phyloP scores from a whole-genome alignment of 2,797 vertebrate genomes.

The Myripristis murdjan region DNA sequence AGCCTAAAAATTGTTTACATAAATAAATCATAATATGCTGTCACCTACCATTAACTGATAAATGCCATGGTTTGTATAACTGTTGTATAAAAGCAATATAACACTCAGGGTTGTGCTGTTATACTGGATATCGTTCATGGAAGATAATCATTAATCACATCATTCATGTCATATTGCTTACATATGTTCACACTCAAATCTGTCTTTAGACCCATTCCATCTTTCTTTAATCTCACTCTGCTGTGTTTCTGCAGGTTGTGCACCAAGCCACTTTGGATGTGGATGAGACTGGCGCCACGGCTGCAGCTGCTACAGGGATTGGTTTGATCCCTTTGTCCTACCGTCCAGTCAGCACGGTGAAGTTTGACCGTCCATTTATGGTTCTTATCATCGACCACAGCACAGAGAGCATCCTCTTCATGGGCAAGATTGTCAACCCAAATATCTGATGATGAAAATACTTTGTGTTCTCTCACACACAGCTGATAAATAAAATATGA shows the following conservation, averaged over 20 bases:
- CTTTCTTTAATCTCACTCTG: slow-evolving; percentile 2
- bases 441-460: slow-evolving; percentile 56
- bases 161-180: too few relatives aligned
- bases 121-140: too few relatives aligned
- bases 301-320: slow-evolving; percentile 81
- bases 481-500: slow-evolving; percentile 20
- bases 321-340: slow-evolving; percentile 74
- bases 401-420: slow-evolving; percentile 77
- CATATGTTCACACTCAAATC: too few relatives aligned
- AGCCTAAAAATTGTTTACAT: too few relatives aligned
- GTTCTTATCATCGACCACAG: slow-evolving; percentile 86
- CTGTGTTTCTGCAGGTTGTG: slow-evolving; percentile 80
- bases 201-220: not conserved
- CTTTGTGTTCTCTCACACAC: slow-evolving; percentile 4
- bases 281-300: slow-evolving; percentile 90
- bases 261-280: slow-evolving; percentile 91
- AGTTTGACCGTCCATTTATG: slow-evolving; percentile 89
- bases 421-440: slow-evolving; percentile 82
- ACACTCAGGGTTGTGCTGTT: too few relatives aligned
- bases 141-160: too few relatives aligned
- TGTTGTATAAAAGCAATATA: too few relatives aligned
- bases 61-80: too few relatives aligned
- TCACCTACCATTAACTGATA: too few relatives aligned
- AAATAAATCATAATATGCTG: too few relatives aligned
- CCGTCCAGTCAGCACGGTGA: slow-evolving; percentile 67